Conservation (phyloP, 2,113 vertebrate species). For the Anthoscopus minutus region DNA sequence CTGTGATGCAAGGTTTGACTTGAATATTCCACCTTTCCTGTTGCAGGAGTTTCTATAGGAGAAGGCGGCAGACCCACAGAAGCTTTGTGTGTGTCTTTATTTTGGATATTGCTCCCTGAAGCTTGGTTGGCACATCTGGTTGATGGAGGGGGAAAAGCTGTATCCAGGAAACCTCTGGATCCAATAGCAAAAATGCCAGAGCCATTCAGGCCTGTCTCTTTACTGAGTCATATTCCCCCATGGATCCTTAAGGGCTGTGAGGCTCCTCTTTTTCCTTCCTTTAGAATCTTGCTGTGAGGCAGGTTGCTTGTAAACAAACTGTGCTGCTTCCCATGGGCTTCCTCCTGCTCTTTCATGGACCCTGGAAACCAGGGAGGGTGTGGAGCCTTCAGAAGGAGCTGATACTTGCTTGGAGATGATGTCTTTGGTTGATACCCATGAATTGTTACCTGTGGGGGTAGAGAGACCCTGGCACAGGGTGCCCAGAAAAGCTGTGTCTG, state of each 20-base stretch:
- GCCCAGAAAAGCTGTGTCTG: not conserved
- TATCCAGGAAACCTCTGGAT: not conserved
- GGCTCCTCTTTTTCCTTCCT: not conserved
- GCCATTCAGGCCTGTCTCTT: not conserved
- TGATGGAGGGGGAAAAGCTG: not conserved
- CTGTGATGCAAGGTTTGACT: not conserved
- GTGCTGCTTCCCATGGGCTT: not conserved
- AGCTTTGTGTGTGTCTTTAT: accelerated
- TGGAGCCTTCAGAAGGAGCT: not conserved
- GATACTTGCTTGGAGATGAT: not conserved
- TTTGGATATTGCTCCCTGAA: not conserved
- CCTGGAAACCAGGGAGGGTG: not conserved
- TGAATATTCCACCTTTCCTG: not conserved
- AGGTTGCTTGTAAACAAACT: not conserved
- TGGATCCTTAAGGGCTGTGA: not conserved
- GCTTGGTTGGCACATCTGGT: not conserved
- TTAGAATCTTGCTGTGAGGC: not conserved
- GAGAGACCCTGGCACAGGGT: accelerated
- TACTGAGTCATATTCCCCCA: not conserved
- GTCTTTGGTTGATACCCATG: not conserved
- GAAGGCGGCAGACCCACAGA: not conserved
- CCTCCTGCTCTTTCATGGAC: not conserved
- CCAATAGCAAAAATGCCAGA: not conserved
- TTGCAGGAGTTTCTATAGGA: not conserved
- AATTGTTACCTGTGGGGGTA: not conserved